These are phyloP conservation scores for Sphenodon punctatus DNA, from an alignment of 2,797 vertebrate species.

Conservation along the genomic window DNA sequence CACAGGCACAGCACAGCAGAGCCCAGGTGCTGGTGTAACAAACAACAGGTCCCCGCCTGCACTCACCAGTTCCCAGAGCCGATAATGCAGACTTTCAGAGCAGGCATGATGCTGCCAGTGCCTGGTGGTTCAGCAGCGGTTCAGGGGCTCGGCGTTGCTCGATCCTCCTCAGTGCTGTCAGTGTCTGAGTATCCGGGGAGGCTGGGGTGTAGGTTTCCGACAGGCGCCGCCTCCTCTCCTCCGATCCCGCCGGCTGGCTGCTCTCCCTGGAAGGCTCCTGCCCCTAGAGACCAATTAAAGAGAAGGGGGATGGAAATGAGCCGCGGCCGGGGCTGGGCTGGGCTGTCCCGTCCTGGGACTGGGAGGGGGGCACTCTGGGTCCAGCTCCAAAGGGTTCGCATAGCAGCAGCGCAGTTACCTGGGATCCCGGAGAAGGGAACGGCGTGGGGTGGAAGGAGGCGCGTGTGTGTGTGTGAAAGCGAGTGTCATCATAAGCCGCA, in stretches of 20 bases:
- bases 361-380: no score
- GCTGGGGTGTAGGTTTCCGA: neutral
- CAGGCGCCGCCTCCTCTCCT: neutral
- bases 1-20: no score
- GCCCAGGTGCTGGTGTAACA: neutral
- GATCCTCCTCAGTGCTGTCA: no score
- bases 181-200: neutral
- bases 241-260: neutral
- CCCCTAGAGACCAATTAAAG: neutral
- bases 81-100: slow-evolving; percentile 80
- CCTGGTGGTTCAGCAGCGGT: neutral
- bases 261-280: neutral
- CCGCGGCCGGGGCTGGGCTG: no score
- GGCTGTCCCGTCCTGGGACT: no score
- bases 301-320: neutral
- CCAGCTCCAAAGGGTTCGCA: no score
- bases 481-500: no score
- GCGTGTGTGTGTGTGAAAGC: no score
- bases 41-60: neutral
- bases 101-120: slow-evolving; percentile 40
- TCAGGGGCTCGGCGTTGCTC: neutral
- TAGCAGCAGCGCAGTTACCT: no score
- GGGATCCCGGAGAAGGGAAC: no score
- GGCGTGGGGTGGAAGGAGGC: no score
- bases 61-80: slow-evolving; percentile 72